Evolutionary conservation across 2,797 vertebrate species (phyloP), one percentile per base, ranked within the genome.

Genomic region (Rhinatrema bivittatum): DNA sequence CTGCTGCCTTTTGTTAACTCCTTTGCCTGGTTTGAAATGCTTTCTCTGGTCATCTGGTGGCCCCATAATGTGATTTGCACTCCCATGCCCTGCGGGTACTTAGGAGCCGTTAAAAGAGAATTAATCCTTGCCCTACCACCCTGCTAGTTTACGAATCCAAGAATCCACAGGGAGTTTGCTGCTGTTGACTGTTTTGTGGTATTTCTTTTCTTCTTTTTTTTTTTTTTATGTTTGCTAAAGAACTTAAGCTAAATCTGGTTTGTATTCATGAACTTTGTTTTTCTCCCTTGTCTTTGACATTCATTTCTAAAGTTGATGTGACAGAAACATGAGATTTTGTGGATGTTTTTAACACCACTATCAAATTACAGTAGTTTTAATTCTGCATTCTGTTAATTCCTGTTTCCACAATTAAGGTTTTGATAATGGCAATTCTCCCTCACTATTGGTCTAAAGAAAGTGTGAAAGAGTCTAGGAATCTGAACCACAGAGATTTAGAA

Each of bases 71-170:
- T 70, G 76, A 87, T 93, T 92, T 90, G 84, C 85, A 78, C 88
- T 89, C 85, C 80, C 86, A 76, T 81, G 77, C 91, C 75, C 93
- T 82, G 91, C 88, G 88, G 89, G 88, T 81, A 85, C 84, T 79
- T 80, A 33, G 44, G 70, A 56, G 70, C 72, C 85, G 90, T 89
- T 86, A 81, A 86, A 87, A 86, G 79, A 76, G 88, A 87, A 87
- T 91, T 84, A 87, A 78, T 78, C 68, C 49, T 25, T 56, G 42
- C 64, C 65, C 70, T 75, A 67, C 77, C 78, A 85, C 78, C 72
- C 73, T 67, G 52, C 70, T 73, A 76, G 82, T 78, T 88, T 85
- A 84, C 76, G 74, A 81, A 75, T 30, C 34, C 30, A 18, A 32
- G 36, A 18, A 62, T 53, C 54, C 54, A 37, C 19, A 19, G 56